Evolutionary conservation across 2,113 vertebrate genomes (phyloP), one percentile per base, ranked within the genome.

Genomic region (Empidonax alnorum): DNA sequence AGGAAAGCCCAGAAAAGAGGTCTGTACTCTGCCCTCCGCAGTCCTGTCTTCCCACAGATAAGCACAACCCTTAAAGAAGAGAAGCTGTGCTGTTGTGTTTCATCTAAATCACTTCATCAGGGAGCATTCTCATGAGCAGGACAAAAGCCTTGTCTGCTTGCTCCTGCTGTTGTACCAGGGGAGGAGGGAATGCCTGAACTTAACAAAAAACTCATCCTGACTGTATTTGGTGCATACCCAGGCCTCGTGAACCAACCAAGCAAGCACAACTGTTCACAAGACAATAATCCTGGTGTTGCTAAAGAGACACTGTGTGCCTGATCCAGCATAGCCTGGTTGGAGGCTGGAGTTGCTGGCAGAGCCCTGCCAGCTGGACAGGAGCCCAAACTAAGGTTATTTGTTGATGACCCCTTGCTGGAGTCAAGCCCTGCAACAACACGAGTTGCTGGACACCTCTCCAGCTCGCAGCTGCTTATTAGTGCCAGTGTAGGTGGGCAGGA

Each of bases 401-500:
- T 66, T 89, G 75, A 52, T 89, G 84, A 91, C 82, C 75, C 10
- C 25, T 80, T 84, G 78, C 71, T 81, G 65, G 87, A 94, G 72
- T 88, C 72, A 67, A 80, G 79, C 61, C 49, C 37, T 74, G 42
- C 3, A 35, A 83, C 84, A 89, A 1, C 63, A 88, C 0, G 6
- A 90, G 65, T 61, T 91, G 65, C 47, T 77, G 85, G 69, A 92
- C 67, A 90, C 69, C 55, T 96, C 37, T 92, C 23, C 53, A 83
- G 61, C 76, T 94, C 0, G 0, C 67, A 91, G 84, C 35, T 93
- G 84, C 76, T 94, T 91, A 62, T 92, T 92, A 89, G 59, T 87
- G 77, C 68, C 83, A 42, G 49, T 24, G 67, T 94, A 85, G 95
- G 71, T 94, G 79, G 71, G 82, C 79, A 87, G 82, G 84, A 80